These are phyloP conservation scores for Cichladusa arquata DNA, from an alignment of 2,113 vertebrate species.

Conservation along the genomic window DNA sequence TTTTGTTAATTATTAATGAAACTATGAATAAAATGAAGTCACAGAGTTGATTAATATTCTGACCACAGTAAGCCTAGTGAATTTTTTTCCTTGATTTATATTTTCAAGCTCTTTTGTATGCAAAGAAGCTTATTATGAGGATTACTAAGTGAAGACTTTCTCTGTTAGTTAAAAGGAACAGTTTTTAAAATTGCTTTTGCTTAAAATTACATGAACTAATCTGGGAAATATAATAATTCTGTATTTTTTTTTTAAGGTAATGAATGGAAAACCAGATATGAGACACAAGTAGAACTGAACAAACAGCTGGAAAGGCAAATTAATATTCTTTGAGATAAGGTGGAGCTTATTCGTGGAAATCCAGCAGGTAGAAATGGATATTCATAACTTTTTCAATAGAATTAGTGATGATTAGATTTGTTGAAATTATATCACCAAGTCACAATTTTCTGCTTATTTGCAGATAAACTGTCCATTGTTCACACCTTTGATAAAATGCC, in stretches of 20 bases:
- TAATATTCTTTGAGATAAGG: constrained; percentile 72
- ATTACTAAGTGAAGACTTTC: background rate
- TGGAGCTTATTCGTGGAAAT: constrained; percentile 76
- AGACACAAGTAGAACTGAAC: constrained; percentile 86
- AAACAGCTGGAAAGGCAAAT: constrained; percentile 85
- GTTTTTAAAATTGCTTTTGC: background rate
- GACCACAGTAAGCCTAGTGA: background rate
- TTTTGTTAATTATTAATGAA: background rate
- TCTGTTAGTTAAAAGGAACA: background rate
- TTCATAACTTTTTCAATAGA: background rate
- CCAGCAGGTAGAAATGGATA: constrained; percentile 76
- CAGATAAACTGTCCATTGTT: constrained; percentile 84
- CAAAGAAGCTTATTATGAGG: background rate
- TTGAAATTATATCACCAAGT: background rate
- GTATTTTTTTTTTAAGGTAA: constrained; percentile 62
- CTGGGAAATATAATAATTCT: background rate
- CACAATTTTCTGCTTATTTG: constrained; percentile 46
- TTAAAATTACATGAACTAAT: background rate
- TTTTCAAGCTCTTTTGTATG: background rate
- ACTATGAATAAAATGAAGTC: background rate
- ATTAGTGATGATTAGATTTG: background rate
- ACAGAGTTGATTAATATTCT: background rate
- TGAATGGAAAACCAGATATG: constrained; percentile 88
- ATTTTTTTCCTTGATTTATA: background rate
- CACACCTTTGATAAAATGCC: constrained; percentile 84